Percentiles rank a stretch among this genome's conserved stretches.
Conservation (phyloP, 1,140 invertebrate genomes). For the Brachionus angularis region DNA sequence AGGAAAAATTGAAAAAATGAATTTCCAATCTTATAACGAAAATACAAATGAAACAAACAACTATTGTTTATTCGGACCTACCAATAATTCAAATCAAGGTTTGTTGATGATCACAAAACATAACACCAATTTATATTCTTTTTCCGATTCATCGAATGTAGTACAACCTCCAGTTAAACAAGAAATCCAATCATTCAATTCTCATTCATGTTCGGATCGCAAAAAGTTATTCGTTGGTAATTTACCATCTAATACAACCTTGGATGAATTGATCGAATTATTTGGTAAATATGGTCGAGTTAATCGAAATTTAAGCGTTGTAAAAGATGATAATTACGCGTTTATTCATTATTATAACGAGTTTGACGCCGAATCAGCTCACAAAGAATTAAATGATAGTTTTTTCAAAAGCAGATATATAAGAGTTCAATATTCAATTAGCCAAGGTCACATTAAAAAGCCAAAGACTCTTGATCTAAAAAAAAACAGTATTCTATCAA, state of each 20-base stretch:
- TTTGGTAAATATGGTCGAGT: slow-evolving; percentile 15
- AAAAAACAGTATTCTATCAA: no score
- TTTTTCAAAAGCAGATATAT: slow-evolving; percentile 36
- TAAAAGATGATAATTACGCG: slow-evolving; percentile 39
- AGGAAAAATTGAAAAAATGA: no score
- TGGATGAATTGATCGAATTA: slow-evolving; percentile 1
- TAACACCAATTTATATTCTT: no score
- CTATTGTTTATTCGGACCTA: no score
- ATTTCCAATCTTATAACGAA: no score
- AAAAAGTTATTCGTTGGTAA: slow-evolving; percentile 38
- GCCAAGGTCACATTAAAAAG: slow-evolving; percentile 21
- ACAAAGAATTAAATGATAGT: slow-evolving; percentile 20
- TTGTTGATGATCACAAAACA: no score
- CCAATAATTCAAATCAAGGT: no score
- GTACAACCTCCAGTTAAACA: neutral
- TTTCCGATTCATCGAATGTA: neutral
- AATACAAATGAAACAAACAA: no score
- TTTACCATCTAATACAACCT: slow-evolving; percentile 8
- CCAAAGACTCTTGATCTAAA: no score
- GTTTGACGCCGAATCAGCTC: neutral
- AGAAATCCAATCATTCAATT: neutral
- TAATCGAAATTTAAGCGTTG: slow-evolving; percentile 1
- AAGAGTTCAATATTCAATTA: slow-evolving; percentile 37
- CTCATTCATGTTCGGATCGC: no score
- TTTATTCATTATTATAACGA: slow-evolving; percentile 42